Evolutionary conservation across 2,797 vertebrate species (phyloP).

Genomic region (Aplochiton taeniatus): DNA sequence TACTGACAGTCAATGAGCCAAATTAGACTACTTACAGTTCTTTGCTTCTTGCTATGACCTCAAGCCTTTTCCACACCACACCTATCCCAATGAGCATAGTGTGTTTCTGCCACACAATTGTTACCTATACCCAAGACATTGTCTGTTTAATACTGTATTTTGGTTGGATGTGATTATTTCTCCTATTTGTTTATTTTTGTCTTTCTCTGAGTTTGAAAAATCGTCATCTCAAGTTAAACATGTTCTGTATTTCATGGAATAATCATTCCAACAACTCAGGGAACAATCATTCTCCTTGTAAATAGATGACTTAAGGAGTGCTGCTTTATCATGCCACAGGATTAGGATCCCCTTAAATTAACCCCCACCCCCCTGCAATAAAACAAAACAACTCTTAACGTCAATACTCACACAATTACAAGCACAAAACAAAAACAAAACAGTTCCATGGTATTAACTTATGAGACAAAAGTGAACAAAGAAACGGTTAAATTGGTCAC

Average conservation of each 20-base stretch:
- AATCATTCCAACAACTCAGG: neutral
- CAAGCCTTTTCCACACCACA: too few relatives aligned
- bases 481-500: slow-evolving; percentile 66
- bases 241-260: neutral
- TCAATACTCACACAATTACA: slow-evolving; percentile 67
- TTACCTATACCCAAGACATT: too few relatives aligned
- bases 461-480: slow-evolving; percentile 64
- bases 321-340: slow-evolving; percentile 26
- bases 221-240: neutral
- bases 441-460: slow-evolving; percentile 52
- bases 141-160: too few relatives aligned
- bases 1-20: too few relatives aligned
- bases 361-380: slow-evolving; percentile 7
- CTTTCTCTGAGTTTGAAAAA: too few relatives aligned
- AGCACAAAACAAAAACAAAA: slow-evolving; percentile 42
- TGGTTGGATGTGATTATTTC: too few relatives aligned
- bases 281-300: neutral
- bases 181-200: too few relatives aligned
- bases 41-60: too few relatives aligned
- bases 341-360: neutral
- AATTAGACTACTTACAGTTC: too few relatives aligned
- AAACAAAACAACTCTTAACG: too few relatives aligned
- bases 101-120: too few relatives aligned
- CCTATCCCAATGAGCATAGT: too few relatives aligned
- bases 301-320: slow-evolving; percentile 29